Conservation (phyloP, 1,140 invertebrate genomes). For the Diuraphis noxia region DNA sequence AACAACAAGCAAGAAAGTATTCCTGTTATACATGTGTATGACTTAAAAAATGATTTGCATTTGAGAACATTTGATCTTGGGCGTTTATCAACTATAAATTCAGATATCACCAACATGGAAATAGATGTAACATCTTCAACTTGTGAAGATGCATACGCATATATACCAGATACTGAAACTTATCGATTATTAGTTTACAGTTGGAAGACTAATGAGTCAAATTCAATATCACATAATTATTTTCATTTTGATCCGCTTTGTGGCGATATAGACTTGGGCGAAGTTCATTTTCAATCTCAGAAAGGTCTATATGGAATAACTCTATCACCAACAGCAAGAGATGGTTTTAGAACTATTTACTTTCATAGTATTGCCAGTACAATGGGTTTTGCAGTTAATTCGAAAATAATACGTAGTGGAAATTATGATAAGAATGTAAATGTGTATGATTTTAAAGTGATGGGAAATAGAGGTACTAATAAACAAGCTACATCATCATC, state of each 20-base stretch:
- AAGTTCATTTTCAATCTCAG: slow-evolving; percentile 71
- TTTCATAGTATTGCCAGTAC: slow-evolving; percentile 76
- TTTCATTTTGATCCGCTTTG: slow-evolving; percentile 78
- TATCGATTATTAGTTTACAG: slow-evolving; percentile 77
- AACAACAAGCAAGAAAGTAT: slow-evolving; percentile 64
- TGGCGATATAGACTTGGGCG: slow-evolving; percentile 70
- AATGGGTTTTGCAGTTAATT: slow-evolving; percentile 72
- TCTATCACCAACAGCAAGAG: slow-evolving; percentile 63
- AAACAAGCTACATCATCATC: slow-evolving; percentile 74
- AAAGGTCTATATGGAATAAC: slow-evolving; percentile 75
- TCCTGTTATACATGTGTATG: slow-evolving; percentile 71
- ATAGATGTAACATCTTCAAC: slow-evolving; percentile 70
- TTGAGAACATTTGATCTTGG: slow-evolving; percentile 69
- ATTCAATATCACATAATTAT: slow-evolving; percentile 75
- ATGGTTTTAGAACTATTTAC: slow-evolving; percentile 72
- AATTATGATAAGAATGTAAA: slow-evolving; percentile 61
- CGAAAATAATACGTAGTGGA: slow-evolving; percentile 70
- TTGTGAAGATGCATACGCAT: slow-evolving; percentile 74
- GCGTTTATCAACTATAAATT: slow-evolving; percentile 68
- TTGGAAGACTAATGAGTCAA: slow-evolving; percentile 71
- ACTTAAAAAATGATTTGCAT: slow-evolving; percentile 70
- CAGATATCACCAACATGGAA: slow-evolving; percentile 74
- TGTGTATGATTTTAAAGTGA: slow-evolving; percentile 68
- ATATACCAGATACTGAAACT: slow-evolving; percentile 72
- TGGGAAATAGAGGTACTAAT: slow-evolving; percentile 71